Evolutionary conservation across 2,888 invertebrate species (phyloP).

Genomic region (Leptopilina syphax): DNA sequence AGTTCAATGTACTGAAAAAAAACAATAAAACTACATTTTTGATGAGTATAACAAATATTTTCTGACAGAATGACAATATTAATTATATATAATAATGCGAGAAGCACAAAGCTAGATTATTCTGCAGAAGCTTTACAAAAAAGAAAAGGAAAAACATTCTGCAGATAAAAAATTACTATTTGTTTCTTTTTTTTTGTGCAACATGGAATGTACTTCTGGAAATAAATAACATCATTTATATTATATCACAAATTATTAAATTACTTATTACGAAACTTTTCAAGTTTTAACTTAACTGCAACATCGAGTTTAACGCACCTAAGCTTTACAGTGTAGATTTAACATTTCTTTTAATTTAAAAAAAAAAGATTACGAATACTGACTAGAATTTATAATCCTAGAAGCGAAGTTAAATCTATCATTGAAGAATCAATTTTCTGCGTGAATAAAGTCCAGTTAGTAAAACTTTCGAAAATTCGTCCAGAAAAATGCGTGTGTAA

Average conservation of each 20-base stretch:
- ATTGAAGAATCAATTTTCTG: not conserved
- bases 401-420: slow-evolving; percentile 8
- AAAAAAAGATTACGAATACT: slow-evolving; percentile 19
- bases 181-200: slow-evolving; percentile 1
- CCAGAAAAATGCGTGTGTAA: not conserved
- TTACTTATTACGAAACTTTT: slow-evolving; percentile 6
- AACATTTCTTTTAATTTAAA: not conserved
- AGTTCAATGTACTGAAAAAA: not conserved
- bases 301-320: slow-evolving; percentile 19
- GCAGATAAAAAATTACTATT: no score
- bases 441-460: not conserved
- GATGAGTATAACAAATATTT: slow-evolving; percentile 5
- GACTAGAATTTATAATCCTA: slow-evolving; percentile 38
- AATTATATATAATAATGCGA: not conserved
- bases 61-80: slow-evolving; percentile 2
- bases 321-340: slow-evolving; percentile 11
- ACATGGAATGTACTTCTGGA: slow-evolving; percentile 26
- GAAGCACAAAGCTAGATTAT: not conserved
- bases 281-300: slow-evolving; percentile 22
- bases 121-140: not conserved
- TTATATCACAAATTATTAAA: slow-evolving; percentile 33
- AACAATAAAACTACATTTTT: not conserved
- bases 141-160: no score
- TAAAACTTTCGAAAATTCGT: not conserved
- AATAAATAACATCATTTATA: slow-evolving; percentile 24